Percentiles rank a stretch among this genome's conserved stretches.
These are phyloP conservation scores for Phyllotreta cruciferae DNA, from an alignment of 2,888 invertebrate genomes.

Conservation along the genomic window DNA sequence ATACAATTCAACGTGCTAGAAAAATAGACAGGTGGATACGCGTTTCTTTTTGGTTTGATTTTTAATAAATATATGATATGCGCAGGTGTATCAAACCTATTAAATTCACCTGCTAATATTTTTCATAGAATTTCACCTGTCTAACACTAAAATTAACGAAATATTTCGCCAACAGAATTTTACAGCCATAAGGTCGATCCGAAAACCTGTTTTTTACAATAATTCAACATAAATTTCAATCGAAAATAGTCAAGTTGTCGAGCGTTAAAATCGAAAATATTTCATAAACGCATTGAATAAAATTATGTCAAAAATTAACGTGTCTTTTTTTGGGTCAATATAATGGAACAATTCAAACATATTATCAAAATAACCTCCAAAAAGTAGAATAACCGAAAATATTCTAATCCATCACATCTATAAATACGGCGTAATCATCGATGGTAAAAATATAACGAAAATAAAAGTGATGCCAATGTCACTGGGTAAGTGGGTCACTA, in stretches of 20 bases:
- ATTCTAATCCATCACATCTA: slow-evolving; percentile 19
- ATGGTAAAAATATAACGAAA: slow-evolving; percentile 56
- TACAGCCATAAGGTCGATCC: not conserved
- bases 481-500: slow-evolving; percentile 71
- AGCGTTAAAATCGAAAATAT: no score
- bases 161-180: slow-evolving; percentile 6
- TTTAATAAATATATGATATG: slow-evolving; percentile 7
- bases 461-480: slow-evolving; percentile 63
- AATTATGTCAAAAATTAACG: no score
- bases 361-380: no score
- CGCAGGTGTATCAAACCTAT: slow-evolving; percentile 2
- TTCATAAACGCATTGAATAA: no score
- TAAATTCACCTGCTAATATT: slow-evolving; percentile 7
- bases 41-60: not conserved
- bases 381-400: no score
- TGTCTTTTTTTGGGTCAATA: no score
- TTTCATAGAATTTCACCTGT: slow-evolving; percentile 5
- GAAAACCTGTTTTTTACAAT: slow-evolving; percentile 1
- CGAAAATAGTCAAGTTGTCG: no score
- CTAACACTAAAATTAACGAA: slow-evolving; percentile 15
- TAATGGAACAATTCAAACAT: no score
- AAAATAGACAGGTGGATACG: no score
- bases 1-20: no score
- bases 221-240: no score
- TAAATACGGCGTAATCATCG: slow-evolving; percentile 40